These are phyloP conservation scores for Kuschelorhynchus macadamiae DNA, from an alignment of 2,888 invertebrate species.

Conservation along the genomic window DNA sequence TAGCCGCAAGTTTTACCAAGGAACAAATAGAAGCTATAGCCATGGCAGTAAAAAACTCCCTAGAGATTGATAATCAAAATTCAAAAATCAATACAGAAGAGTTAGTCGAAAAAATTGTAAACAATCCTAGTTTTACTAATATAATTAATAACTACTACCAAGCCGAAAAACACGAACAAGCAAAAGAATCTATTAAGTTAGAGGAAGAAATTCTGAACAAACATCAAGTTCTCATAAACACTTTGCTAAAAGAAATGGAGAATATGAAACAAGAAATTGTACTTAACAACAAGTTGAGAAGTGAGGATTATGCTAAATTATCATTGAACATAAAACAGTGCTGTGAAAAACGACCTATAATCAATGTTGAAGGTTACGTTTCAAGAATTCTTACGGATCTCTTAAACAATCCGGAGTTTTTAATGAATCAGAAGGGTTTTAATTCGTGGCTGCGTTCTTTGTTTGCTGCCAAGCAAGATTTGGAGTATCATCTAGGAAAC, in stretches of 20 bases:
- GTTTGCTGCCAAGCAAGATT: slow-evolving; percentile 76
- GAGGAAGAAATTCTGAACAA: slow-evolving; percentile 42
- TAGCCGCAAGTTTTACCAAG: slow-evolving; percentile 59
- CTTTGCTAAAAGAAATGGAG: slow-evolving; percentile 68
- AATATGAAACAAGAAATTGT: slow-evolving; percentile 70
- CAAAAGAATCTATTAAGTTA: slow-evolving; percentile 14
- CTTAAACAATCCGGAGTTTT: slow-evolving; percentile 61
- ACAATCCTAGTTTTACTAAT: slow-evolving; percentile 59
- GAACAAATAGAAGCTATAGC: slow-evolving; percentile 67
- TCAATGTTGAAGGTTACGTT: slow-evolving; percentile 63
- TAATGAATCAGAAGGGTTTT: slow-evolving; percentile 69
- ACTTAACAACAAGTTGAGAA: slow-evolving; percentile 61
- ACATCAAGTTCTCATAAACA: slow-evolving; percentile 55
- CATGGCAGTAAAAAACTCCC: slow-evolving; percentile 61
- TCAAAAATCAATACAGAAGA: slow-evolving; percentile 62
- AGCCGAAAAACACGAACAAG: slow-evolving; percentile 19
- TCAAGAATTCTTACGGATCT: slow-evolving; percentile 58
- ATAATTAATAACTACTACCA: slow-evolving; percentile 55
- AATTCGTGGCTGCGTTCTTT: slow-evolving; percentile 74
- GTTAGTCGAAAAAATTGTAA: slow-evolving; percentile 64
- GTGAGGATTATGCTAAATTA: slow-evolving; percentile 51
- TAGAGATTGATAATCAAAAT: slow-evolving; percentile 49
- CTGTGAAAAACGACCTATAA: slow-evolving; percentile 58
- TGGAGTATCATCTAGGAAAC: slow-evolving; percentile 72
- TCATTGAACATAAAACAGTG: slow-evolving; percentile 59